Base-by-base conservation (phyloP, 2,888 invertebrate species). In the Drosophila bunnanda region DNA sequence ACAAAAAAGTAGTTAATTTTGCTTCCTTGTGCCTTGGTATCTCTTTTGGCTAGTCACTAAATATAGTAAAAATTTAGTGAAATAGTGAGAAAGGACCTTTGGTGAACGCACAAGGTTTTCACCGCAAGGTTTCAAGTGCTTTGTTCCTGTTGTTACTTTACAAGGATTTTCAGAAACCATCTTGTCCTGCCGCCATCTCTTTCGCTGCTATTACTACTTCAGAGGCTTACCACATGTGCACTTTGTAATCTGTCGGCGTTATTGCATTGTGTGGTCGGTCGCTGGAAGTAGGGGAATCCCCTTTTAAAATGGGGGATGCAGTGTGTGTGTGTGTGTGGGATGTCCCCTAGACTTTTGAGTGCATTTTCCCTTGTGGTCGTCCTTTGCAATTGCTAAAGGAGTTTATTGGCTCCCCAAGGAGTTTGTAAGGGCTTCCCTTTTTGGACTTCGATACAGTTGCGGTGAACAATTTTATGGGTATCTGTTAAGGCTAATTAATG, bases 181-280 rank as follows among this genome's bases (percentile, higher is more conserved):
- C 57, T 73, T 20, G 50, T 50, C 32, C 54, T 44, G 48, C 38
- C 32, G 57, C 36, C 17, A 41, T 48, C 32, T 56, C 30, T n/a
- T 53, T 56, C 46, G 46, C 56, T 41, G 74, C 75, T 77, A 38
- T 82, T 83, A 85, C 81, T 83, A 81, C 86, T 86, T 60, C 80
- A 75, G 80, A 78, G 86, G 86, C 83, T 83, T 80, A 86, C 85
- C 85, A 76, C 85, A 86, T 86, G 88, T 88, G 86, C 85, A 88
- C 88, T 88, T 88, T 86, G 88, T 86, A 86, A 86, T 86, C 88
- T 86, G 88, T 77, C 85, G 83, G 88, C 86, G 88, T 86, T 86
- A 88, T 88, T 86, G 85, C 85, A 77, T 84, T 80, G 82, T 72
- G 82, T 72, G 78, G 73, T 78, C 61, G 77, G 28, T 32, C 38